Evolutionary conservation across 1,140 invertebrate genomes (phyloP), one percentile per base, ranked within the genome.

Genomic region (Conopomorpha cramerella): DNA sequence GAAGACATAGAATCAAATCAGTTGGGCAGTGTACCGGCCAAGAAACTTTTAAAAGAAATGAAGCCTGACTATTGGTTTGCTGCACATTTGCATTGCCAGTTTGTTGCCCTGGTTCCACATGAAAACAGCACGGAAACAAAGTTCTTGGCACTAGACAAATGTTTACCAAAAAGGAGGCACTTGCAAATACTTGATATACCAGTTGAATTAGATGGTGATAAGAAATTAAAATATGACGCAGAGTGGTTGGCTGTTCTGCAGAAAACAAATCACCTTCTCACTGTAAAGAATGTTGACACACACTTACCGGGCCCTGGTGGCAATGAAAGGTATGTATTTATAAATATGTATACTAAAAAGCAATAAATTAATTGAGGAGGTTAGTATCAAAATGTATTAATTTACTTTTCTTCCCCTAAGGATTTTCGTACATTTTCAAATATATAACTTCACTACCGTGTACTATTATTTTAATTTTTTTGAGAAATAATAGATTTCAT

Each of bases 1-100:
- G 80, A 87, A 26, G 96, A 99, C 50, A 87, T 99, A 48, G 83
- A 91, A 38, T 77, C 77, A 2, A 86, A 91, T 54, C 74, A 81
- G 34, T 73, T 99, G 3, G 97, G 97, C 3, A 97, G 90, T 79
- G 83, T 86, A 25, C 89, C 93, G 16, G 82, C 85, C 23, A 86
- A 88, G 68, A 89, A 95, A 47, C 63, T 99, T 8, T 66, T 99
- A 1, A 64, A 86, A 31, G 55, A 80, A 23, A 58, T 99, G 27
- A 84, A 92, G 63, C 97, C 97, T 11, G 74, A 78, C 0, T 95
- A 93, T 74, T 99, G 96, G 96, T 99, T 99, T 80, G 80, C 96
- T 30, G 97, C 95, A 29, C 97, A 99, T 82, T 81, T 99, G 29
- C 97, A 99, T 77, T 93, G 92, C 46, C 94, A 96, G 79, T 99